A percentile compares a stretch with the other conserved stretches of the same genome.
Evolutionary conservation across 1,140 invertebrate species (phyloP).

Genomic region (Macrotrachela quadricornifera): DNA sequence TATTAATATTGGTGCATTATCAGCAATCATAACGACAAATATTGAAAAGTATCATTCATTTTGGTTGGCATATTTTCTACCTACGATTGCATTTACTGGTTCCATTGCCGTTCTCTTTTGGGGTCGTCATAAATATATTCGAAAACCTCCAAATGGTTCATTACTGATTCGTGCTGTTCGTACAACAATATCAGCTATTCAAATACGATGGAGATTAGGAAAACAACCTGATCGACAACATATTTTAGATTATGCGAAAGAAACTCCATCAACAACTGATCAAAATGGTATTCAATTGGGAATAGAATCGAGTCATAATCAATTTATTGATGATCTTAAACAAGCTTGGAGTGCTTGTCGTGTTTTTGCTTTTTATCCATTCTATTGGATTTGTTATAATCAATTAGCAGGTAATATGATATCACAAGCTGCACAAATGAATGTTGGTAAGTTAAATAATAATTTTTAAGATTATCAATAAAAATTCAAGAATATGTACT

Average conservation of each 20-base stretch:
- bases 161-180: constrained; percentile 13
- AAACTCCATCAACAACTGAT: no score
- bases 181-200: constrained; percentile 13
- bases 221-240: no score
- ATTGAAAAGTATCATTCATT: constrained; percentile 11
- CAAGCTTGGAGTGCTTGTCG: constrained; percentile 8
- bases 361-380: background rate
- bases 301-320: no score
- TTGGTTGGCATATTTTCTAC: constrained; percentile 20
- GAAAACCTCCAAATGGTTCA: background rate
- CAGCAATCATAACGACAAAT: no score
- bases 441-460: background rate
- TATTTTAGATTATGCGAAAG: no score
- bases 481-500: no score
- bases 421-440: background rate
- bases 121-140: constrained; percentile 14
- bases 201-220: no score
- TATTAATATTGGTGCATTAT: constrained; percentile 24
- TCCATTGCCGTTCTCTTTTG: constrained; percentile 19
- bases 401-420: background rate
- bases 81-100: constrained; percentile 16
- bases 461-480: no score
- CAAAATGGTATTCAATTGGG: no score
- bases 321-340: constrained; percentile 11
- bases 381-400: background rate